Evolutionary conservation across 2,888 invertebrate genomes (phyloP).

Genomic region (Spatulosminthurus flaviceps): DNA sequence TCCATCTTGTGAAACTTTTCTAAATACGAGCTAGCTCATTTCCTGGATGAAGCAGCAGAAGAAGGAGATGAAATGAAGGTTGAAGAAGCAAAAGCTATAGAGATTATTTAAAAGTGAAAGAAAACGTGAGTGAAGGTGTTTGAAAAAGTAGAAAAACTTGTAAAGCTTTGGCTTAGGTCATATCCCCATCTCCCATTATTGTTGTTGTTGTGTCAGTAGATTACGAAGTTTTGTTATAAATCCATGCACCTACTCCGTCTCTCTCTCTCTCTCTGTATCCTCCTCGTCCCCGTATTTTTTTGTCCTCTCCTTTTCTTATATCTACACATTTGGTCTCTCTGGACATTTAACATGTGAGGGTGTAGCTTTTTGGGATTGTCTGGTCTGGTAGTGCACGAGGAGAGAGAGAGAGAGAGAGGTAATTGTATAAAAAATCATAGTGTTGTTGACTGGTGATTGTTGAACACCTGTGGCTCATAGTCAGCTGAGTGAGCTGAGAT

Average conservation of each 20-base stretch:
- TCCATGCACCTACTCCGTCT: constrained; percentile 8
- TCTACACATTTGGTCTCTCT: background rate
- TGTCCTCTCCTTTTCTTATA: background rate
- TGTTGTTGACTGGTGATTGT: constrained; percentile 35
- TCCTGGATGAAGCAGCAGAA: constrained; percentile 40
- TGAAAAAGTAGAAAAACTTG: constrained; percentile 13
- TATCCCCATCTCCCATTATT: constrained; percentile 18
- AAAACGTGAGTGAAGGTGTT: constrained; percentile 18
- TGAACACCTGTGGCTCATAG: constrained; percentile 38
- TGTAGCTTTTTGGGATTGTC: constrained; percentile 18
- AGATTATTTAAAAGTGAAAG: constrained; percentile 8
- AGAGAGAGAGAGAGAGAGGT: no score
- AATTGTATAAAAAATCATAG: constrained; percentile 21
- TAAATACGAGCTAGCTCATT: constrained; percentile 33
- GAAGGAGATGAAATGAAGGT: constrained; percentile 30
- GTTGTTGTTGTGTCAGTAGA: constrained; percentile 18
- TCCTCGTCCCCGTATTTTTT: background rate
- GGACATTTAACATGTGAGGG: background rate
- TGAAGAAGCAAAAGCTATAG: constrained; percentile 3
- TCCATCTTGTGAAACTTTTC: background rate
- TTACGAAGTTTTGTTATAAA: constrained; percentile 5
- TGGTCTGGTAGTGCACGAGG: constrained; percentile 18
- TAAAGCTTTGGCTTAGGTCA: constrained; percentile 18
- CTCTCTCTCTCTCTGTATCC: background rate
- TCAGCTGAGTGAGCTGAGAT: constrained; percentile 25